Evolutionary conservation across 2,113 vertebrate species (phyloP).

Genomic region (Leptosomus discolor): DNA sequence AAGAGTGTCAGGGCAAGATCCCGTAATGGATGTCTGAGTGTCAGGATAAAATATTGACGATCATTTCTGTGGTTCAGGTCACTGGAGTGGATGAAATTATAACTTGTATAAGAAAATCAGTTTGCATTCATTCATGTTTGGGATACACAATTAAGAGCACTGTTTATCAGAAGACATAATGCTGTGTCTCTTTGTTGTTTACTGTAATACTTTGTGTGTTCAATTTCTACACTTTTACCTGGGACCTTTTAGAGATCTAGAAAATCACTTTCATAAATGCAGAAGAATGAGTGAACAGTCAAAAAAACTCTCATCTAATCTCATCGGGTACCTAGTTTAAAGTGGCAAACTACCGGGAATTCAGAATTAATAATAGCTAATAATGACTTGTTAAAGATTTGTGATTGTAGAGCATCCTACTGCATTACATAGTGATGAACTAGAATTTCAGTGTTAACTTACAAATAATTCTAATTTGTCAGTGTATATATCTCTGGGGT

Average conservation of each 20-base stretch:
- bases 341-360: not conserved
- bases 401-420: not conserved
- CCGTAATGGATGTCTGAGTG: not conserved
- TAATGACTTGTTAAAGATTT: not conserved
- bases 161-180: not conserved
- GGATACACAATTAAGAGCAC: not conserved
- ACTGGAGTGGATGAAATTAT: not conserved
- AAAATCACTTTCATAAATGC: not conserved
- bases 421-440: not conserved
- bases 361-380: not conserved
- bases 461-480: not conserved
- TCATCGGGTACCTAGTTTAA: not conserved
- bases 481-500: not conserved
- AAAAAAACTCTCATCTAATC: not conserved
- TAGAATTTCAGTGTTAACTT: not conserved
- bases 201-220: not conserved
- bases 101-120: not conserved
- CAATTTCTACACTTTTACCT: not conserved
- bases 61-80: not conserved
- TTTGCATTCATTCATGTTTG: not conserved
- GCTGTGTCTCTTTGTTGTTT: not conserved
- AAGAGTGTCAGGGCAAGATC: not conserved
- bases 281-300: not conserved
- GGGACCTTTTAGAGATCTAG: not conserved
- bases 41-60: not conserved